Evolutionary conservation across 2,797 vertebrate species (phyloP), one percentile per base, ranked within the genome.

Genomic region (Pampus argenteus): DNA sequence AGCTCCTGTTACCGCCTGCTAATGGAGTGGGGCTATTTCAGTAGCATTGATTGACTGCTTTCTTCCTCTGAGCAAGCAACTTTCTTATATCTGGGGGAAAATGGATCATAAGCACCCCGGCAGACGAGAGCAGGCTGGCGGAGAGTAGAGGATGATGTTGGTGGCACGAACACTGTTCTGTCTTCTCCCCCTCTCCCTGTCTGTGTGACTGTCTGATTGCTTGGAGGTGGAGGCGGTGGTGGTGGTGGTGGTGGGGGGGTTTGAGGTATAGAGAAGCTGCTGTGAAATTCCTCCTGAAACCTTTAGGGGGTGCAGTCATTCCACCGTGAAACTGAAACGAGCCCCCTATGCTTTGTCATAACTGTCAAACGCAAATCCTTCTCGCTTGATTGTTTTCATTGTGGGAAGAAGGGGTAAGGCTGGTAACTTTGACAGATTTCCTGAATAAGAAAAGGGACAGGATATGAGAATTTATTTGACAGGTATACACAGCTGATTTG

Each of bases 31-130:
- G 87, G 93, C 92, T 95, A 95, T 95, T 95, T 95, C 94, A 92
- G 94, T 94, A 90, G 92, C 94, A 95, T 95, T 95, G 94, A 95
- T 94, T 94, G 93, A 95, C 94, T 94, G 92, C 92, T 93, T 91
- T 92, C 92, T 94, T 94, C 90, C 92, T 93, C 93, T 92, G 94
- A 94, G 91, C 81, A 80, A 93, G 90, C 92, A 92, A 94, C 91
- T 92, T 94, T 94, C 92, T 93, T 91, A 94, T 93, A 94, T 93
- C 93, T 92, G 89, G 87, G 85, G 82, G 91, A 92, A 93, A 93
- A 93, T 92, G 92, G 92, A 95, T 94, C 93, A 94, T 92, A 94
- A 94, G 91, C 88, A 91, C 89, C 85, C 84, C n/a, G n/a, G 82
- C 83, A 82, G 81, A 89, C 65, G 71, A 82, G 89, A 86, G 84